These are phyloP conservation scores for Celastrina argiolus DNA, from an alignment of 2,888 invertebrate genomes.

Conservation along the genomic window DNA sequence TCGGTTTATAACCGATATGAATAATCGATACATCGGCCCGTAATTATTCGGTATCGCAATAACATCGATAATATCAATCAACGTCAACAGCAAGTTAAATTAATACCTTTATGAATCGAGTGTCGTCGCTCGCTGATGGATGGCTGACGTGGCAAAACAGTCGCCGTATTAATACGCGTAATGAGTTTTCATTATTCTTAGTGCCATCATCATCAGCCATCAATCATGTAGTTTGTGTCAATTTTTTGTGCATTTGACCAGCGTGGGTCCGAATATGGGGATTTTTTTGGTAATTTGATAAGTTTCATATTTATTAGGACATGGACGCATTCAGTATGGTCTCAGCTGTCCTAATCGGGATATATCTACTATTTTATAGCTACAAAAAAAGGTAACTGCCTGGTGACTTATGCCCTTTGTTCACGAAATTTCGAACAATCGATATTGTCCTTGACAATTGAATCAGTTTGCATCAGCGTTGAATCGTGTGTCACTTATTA, in stretches of 20 bases:
- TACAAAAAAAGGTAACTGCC: background rate
- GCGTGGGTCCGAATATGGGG: background rate
- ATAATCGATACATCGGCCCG: constrained; percentile 35
- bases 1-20: constrained; percentile 30
- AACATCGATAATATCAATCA: constrained; percentile 45
- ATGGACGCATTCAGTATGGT: too few species aligned
- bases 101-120: constrained; percentile 43
- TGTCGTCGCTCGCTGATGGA: constrained; percentile 60
- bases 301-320: too few species aligned
- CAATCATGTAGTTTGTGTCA: background rate
- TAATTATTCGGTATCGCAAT: constrained; percentile 41
- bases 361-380: too few species aligned
- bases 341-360: too few species aligned
- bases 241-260: background rate
- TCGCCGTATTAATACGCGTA: constrained; percentile 28
- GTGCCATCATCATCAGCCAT: constrained; percentile 12
- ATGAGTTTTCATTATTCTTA: constrained; percentile 20
- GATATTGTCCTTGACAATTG: background rate
- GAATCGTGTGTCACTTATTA: background rate
- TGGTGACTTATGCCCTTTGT: background rate
- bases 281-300: too few species aligned
- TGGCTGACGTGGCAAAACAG: constrained; percentile 61
- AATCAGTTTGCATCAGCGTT: background rate
- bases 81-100: constrained; percentile 43
- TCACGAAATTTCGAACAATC: background rate